Conservation (phyloP, 2,888 invertebrate species). For the Amiota minor region DNA sequence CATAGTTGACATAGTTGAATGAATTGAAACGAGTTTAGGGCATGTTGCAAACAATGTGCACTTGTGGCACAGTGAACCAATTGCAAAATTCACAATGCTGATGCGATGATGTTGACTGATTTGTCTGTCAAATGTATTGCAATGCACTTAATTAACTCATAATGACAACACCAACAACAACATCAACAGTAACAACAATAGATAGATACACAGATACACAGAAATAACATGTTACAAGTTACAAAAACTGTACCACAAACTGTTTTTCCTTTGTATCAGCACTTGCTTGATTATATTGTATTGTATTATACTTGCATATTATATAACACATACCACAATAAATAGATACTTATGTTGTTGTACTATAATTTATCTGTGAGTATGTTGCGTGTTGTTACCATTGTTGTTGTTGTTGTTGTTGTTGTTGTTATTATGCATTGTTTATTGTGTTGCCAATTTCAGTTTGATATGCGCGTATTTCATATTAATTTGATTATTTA, state of each 20-base stretch:
- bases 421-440: too few species aligned
- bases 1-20: too few species aligned
- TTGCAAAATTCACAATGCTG: conserved; percentile 9
- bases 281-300: too few species aligned
- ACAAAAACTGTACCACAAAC: background rate
- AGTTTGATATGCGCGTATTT: too few species aligned
- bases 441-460: too few species aligned
- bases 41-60: background rate
- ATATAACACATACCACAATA: too few species aligned
- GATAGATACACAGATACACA: background rate
- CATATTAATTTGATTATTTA: background rate
- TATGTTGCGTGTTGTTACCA: background rate
- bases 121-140: conserved; percentile 4
- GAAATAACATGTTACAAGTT: background rate
- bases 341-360: background rate
- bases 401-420: too few species aligned
- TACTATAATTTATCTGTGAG: background rate
- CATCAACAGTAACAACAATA: background rate
- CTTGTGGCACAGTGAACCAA: conserved; percentile 20
- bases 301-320: background rate
- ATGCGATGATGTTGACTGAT: background rate
- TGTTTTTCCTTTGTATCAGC: background rate
- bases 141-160: conserved; percentile 11
- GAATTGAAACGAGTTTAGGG: too few species aligned
- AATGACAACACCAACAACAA: conserved; percentile 5